Base-by-base conservation (phyloP, 1,140 invertebrate genomes). In the Metopolophium dirhodum region DNA sequence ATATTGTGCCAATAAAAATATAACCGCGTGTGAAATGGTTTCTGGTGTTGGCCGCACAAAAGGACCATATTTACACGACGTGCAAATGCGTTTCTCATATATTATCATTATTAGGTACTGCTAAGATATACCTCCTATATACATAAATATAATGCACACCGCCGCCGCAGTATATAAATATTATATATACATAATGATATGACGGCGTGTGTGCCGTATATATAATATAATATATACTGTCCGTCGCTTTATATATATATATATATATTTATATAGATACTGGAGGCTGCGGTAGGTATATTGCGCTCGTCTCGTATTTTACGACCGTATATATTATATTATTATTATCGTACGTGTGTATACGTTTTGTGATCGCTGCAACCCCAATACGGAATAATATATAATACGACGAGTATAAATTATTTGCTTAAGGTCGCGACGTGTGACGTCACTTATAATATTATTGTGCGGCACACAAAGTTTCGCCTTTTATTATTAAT, bases 1-100 rank as follows among this genome's bases (percentile, higher is more conserved):
- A 83, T 83, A 41, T 90, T 90, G 51, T 90, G 89, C 89, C 89
- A 77, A 91, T 77, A 91, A 91, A 91, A 91, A 91, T 91, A 91
- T 91, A 91, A 91, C 61, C 41, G 61, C 61, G 90, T 91, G 90
- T 91, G 61, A 91, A 91, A 91, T 26, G 37, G 41, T 77, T 68
- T 47, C 90, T 45, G 37, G 54, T 77, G 37, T 68, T 68, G 37
- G 23, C 22, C 30, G 37, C 51, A 89, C 88, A 89, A 91, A 91
- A 91, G 68, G 61, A 91, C 90, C 90, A 41, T 91, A 68, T 91
- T 77, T 77, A 49, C 68, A 90, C 26, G 89, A 90, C 54, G 37
- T 20, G 57, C 90, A 22, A 68, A 91, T 41, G 90, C 54, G 23
- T 91, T 49, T 51, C 23, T 37, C 51, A 2, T 35, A 87, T 35